Evolutionary conservation across 2,888 invertebrate species (phyloP).

Genomic region (Stenichneumon culpator): DNA sequence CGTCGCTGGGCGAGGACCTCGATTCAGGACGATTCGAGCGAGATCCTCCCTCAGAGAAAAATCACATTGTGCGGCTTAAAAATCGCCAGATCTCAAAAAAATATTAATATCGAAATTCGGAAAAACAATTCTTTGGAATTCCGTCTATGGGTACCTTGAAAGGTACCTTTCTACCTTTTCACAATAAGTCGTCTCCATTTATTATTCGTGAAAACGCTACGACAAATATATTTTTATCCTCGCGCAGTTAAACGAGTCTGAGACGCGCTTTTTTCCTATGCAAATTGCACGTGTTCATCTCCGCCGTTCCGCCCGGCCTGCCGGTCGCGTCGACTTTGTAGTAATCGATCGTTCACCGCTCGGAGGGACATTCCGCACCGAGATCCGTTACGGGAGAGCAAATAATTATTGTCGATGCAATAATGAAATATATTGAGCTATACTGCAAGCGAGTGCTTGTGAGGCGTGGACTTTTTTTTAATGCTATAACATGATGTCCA

Average conservation of each 20-base stretch:
- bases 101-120: too few relatives aligned
- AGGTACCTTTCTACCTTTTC: too few relatives aligned
- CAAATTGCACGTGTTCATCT: constrained; percentile 68
- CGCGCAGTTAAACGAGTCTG: constrained; percentile 44
- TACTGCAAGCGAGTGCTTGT: neutral
- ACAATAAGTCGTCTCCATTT: too few relatives aligned
- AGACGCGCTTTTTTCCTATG: constrained; percentile 68
- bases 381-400: constrained; percentile 3
- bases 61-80: too few relatives aligned
- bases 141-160: too few relatives aligned
- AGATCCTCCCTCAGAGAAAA: too few relatives aligned
- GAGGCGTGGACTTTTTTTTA: neutral
- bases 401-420: constrained; percentile 24
- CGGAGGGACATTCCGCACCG: neutral
- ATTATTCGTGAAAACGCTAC: too few relatives aligned
- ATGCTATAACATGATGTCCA: too few relatives aligned
- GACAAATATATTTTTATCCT: neutral
- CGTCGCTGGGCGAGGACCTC: too few relatives aligned
- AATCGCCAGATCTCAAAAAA: too few relatives aligned
- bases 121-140: too few relatives aligned
- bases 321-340: constrained; percentile 44
- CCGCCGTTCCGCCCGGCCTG: constrained; percentile 6
- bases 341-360: constrained; percentile 69
- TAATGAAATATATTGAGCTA: constrained; percentile 1
- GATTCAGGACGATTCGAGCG: too few relatives aligned